phyloP scores from a whole-genome alignment of 2,113 vertebrate species.

The Phoxinus phoxinus region DNA sequence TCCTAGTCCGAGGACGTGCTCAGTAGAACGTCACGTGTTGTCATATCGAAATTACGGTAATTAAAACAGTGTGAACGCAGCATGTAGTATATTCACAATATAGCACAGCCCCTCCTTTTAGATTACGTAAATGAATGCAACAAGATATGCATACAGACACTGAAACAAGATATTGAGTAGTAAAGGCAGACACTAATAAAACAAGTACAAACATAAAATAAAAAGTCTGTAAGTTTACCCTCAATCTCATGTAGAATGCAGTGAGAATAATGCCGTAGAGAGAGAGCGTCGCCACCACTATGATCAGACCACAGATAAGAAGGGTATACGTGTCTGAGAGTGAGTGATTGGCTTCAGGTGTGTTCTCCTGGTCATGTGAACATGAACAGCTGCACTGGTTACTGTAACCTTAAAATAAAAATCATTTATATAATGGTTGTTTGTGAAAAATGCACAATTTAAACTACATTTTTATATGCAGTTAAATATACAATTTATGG shows the following conservation, averaged over 20 bases:
- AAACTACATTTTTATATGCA: background rate
- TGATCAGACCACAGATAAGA: slow-evolving; percentile 26
- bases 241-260: slow-evolving; percentile 27
- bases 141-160: background rate
- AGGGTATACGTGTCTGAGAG: background rate
- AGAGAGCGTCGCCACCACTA: background rate
- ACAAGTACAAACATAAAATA: background rate
- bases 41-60: too few species aligned
- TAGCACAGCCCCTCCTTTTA: background rate
- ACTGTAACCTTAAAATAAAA: slow-evolving; percentile 18
- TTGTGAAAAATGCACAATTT: background rate
- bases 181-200: background rate
- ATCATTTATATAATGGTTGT: background rate
- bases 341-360: background rate
- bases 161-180: background rate
- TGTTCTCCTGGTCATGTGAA: background rate
- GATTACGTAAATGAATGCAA: background rate
- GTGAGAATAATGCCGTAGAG: slow-evolving; percentile 46
- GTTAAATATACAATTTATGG: background rate
- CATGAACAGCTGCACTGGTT: background rate
- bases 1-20: too few species aligned
- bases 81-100: background rate
- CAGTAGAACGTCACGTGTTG: too few species aligned
- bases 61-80: too few species aligned
- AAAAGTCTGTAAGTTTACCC: slow-evolving; percentile 34